phyloP scores from a whole-genome alignment of 2,888 invertebrate species.

The Pycnomerus fuliginosus region DNA sequence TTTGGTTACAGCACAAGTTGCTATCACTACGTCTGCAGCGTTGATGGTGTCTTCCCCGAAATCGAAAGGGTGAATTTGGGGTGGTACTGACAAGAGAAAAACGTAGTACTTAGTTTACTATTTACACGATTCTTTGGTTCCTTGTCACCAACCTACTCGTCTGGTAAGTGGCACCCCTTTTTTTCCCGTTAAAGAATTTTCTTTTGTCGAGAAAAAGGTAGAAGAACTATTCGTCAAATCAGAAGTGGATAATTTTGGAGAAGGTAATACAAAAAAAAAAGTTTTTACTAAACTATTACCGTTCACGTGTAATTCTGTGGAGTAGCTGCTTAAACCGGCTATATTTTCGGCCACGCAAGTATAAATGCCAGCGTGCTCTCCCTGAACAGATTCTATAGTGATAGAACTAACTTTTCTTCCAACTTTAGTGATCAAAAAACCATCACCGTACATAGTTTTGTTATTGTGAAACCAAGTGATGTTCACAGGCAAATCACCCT shows the following conservation, averaged over 20 bases:
- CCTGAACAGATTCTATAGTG: constrained; percentile 55
- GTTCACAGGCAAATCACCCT: constrained; percentile 65
- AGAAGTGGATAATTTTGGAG: constrained; percentile 10
- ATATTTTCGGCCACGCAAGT: constrained; percentile 55
- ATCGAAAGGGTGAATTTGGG: constrained; percentile 76
- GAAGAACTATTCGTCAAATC: too few species aligned
- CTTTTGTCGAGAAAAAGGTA: too few species aligned
- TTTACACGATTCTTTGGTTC: too few species aligned
- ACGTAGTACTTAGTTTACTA: too few species aligned
- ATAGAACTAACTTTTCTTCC: constrained; percentile 55
- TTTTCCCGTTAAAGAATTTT: too few species aligned
- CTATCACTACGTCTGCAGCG: too few species aligned
- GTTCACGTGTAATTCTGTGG: constrained; percentile 66
- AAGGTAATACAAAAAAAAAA: constrained; percentile 30
- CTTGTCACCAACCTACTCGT: too few species aligned
- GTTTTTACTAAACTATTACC: constrained; percentile 52
- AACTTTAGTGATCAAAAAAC: constrained; percentile 48
- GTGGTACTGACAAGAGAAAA: constrained; percentile 62
- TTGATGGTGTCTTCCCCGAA: constrained; percentile 67
- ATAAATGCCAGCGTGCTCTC: constrained; percentile 55
- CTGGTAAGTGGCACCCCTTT: too few species aligned
- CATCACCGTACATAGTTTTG: constrained; percentile 41
- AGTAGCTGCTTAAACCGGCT: constrained; percentile 54
- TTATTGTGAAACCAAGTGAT: constrained; percentile 47
- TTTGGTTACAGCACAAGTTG: constrained; percentile 74